Conservation (phyloP, 2,888 invertebrate genomes). For the Villa cingulata region DNA sequence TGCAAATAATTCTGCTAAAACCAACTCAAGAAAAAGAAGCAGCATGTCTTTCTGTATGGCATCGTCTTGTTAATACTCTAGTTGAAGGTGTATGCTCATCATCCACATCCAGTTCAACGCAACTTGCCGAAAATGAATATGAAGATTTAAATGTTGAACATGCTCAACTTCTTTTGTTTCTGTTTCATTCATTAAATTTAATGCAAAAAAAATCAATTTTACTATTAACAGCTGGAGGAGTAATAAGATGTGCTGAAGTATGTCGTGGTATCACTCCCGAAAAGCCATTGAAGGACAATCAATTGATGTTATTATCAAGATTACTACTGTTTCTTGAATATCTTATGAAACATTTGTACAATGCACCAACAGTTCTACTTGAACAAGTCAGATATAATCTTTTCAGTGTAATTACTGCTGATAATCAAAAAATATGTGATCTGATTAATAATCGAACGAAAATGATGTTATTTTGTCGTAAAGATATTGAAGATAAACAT, state of each 20-base stretch:
- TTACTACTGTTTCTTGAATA: constrained; percentile 82
- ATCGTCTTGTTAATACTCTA: constrained; percentile 74
- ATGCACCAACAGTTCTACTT: constrained; percentile 71
- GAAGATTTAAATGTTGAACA: constrained; percentile 90
- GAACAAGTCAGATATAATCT: constrained; percentile 83
- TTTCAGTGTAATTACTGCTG: constrained; percentile 48
- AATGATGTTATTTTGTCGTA: constrained; percentile 52
- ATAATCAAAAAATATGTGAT: constrained; percentile 41
- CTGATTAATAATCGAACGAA: constrained; percentile 40
- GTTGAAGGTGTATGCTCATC: constrained; percentile 59
- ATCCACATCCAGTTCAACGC: constrained; percentile 12
- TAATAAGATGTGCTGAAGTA: constrained; percentile 52
- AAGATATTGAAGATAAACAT: constrained; percentile 64
- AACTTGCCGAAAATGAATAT: constrained; percentile 28
- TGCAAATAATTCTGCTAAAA: constrained; percentile 70
- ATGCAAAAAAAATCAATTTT: constrained; percentile 95
- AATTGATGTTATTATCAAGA: constrained; percentile 69
- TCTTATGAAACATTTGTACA: constrained; percentile 88
- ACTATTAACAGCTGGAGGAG: constrained; percentile 64
- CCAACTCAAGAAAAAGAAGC: constrained; percentile 77
- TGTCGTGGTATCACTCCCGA: constrained; percentile 37
- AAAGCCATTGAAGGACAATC: constrained; percentile 39
- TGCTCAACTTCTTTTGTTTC: constrained; percentile 79
- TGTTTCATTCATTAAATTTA: constrained; percentile 87
- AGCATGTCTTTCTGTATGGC: constrained; percentile 84